Percentiles rank a stretch among this genome's conserved stretches.
These are phyloP conservation scores for Maniola jurtina DNA, from an alignment of 1,140 invertebrate species.

Conservation along the genomic window DNA sequence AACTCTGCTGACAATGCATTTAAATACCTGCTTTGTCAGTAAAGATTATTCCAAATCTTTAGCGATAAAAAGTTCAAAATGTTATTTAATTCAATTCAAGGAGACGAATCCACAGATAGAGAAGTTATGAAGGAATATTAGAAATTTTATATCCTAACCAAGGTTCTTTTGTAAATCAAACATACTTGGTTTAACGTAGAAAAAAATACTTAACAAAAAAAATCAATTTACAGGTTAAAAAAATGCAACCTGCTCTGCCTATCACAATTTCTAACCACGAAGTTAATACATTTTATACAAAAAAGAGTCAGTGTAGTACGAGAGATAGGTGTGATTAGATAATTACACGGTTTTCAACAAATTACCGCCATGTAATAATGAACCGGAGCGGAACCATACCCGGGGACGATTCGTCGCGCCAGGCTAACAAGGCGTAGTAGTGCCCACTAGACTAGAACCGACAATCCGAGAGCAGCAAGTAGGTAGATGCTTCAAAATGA, in stretches of 20 bases:
- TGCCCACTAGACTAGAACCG: slow-evolving; percentile 41
- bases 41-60: not conserved
- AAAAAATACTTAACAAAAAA: not conserved
- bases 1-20: not conserved
- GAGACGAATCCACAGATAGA: no score
- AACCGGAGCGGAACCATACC: slow-evolving; percentile 29
- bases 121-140: no score
- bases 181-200: no score
- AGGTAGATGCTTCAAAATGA: not conserved
- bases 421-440: slow-evolving; percentile 48
- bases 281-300: not conserved
- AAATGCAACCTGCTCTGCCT: not conserved
- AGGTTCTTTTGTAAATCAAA: no score
- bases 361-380: slow-evolving; percentile 42
- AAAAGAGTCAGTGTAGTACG: not conserved
- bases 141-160: no score
- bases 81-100: no score
- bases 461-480: slow-evolving; percentile 18
- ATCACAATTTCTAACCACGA: not conserved
- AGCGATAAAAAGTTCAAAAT: not conserved
- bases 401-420: slow-evolving; percentile 45
- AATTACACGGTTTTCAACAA: slow-evolving; percentile 50
- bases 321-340: slow-evolving; percentile 41
- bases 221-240: not conserved
- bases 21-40: not conserved